phyloP scores from a whole-genome alignment of 2,888 invertebrate genomes.

The Villa cingulata region DNA sequence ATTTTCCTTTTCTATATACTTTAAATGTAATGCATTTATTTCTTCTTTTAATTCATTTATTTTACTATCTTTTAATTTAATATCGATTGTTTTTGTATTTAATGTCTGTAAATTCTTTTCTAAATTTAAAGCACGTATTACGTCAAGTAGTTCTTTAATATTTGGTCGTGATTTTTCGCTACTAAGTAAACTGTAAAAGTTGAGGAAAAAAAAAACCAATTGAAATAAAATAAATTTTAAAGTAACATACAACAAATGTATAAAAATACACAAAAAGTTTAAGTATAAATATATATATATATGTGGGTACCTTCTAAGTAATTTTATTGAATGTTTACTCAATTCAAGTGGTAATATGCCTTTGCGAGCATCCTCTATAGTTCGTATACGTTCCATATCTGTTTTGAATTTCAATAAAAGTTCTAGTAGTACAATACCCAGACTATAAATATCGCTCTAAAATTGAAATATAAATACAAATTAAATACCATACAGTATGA shows the following conservation, averaged over 20 bases:
- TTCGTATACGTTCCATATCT: slow-evolving; percentile 61
- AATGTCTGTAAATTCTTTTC: slow-evolving; percentile 7
- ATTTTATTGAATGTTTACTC: slow-evolving; percentile 8
- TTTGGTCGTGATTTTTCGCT: slow-evolving; percentile 5
- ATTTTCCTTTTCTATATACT: not conserved
- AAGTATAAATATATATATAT: too few relatives aligned
- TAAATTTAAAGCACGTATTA: slow-evolving; percentile 5
- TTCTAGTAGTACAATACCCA: slow-evolving; percentile 68
- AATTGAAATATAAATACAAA: slow-evolving; percentile 24
- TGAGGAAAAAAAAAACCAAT: not conserved
- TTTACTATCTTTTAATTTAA: slow-evolving; percentile 5
- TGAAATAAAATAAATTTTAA: too few relatives aligned
- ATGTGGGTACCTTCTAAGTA: slow-evolving; percentile 13
- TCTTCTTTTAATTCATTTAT: slow-evolving; percentile 6
- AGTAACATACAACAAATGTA: too few relatives aligned
- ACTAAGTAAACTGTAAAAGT: slow-evolving; percentile 8
- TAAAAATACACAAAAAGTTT: too few relatives aligned
- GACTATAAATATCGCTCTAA: slow-evolving; percentile 71
- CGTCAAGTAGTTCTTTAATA: slow-evolving; percentile 10
- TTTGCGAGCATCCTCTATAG: slow-evolving; percentile 46
- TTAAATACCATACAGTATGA: slow-evolving; percentile 49
- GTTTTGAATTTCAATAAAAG: slow-evolving; percentile 58
- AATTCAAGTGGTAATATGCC: slow-evolving; percentile 43
- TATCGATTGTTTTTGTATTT: not conserved
- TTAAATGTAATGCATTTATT: slow-evolving; percentile 4